Conservation (phyloP, 2,888 invertebrate species). For the Phaonia tiefii region DNA sequence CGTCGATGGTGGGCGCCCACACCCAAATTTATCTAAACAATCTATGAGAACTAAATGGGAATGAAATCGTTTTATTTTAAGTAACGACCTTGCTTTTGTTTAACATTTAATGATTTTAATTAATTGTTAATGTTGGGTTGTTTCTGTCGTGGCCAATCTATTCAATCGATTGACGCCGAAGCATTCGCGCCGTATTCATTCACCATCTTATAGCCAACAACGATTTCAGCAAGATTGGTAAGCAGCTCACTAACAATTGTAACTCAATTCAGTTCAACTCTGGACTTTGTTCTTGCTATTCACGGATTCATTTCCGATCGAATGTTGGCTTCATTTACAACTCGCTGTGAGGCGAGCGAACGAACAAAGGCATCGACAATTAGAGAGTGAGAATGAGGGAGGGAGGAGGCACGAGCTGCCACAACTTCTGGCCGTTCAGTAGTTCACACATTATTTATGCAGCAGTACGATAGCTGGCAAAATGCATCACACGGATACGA, state of each 20-base stretch:
- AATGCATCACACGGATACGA: too few species aligned
- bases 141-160: neutral
- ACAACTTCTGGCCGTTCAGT: conserved; percentile 28
- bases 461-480: conserved; percentile 26
- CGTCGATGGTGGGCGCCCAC: neutral
- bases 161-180: neutral
- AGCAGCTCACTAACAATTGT: too few species aligned
- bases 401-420: conserved; percentile 18
- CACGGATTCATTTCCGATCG: conserved; percentile 11
- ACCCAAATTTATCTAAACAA: conserved; percentile 5
- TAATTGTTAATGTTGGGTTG: conserved; percentile 4
- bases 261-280: too few species aligned
- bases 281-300: conserved; percentile 28
- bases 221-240: too few species aligned
- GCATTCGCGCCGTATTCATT: neutral
- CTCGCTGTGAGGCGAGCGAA: neutral
- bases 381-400: neutral
- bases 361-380: too few species aligned
- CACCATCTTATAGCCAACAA: neutral
- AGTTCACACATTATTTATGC: conserved; percentile 59
- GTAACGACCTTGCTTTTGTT: conserved; percentile 13
- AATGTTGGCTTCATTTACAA: neutral
- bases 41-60: neutral
- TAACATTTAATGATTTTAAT: conserved; percentile 11
- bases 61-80: neutral